phyloP scores from a whole-genome alignment of 23 tunicate genomes.

The Aplidium turbinatum region DNA sequence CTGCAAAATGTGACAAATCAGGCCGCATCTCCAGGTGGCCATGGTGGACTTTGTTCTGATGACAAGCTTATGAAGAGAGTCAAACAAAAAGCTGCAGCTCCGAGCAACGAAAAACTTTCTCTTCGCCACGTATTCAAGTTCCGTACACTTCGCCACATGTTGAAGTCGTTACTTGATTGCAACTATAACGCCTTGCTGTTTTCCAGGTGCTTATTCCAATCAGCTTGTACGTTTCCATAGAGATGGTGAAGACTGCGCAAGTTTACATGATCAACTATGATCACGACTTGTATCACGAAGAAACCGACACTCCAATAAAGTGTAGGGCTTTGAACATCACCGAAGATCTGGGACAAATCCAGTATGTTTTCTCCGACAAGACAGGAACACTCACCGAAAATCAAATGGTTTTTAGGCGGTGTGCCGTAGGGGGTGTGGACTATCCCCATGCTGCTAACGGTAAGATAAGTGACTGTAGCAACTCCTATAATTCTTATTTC shows the following conservation, averaged over 20 bases:
- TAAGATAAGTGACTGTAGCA: too few species aligned
- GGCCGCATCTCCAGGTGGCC: too few species aligned
- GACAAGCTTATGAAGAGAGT: too few species aligned
- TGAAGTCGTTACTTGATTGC: too few species aligned
- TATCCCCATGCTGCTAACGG: slow-evolving; percentile 96
- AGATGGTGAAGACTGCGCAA: slow-evolving; percentile 92
- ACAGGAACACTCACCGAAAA: slow-evolving; percentile 99
- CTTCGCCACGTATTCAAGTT: not conserved
- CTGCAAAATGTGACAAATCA: too few species aligned
- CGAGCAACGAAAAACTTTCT: too few species aligned
- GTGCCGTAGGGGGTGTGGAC: slow-evolving; percentile 89
- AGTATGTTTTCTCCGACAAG: slow-evolving; percentile 96
- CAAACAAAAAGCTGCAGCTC: too few species aligned
- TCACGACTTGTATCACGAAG: slow-evolving; percentile 81
- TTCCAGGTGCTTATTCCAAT: slow-evolving; percentile 91
- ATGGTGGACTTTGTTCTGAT: too few species aligned
- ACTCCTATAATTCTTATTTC: too few species aligned
- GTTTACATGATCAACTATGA: slow-evolving; percentile 96
- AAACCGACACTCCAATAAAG: slow-evolving; percentile 74
- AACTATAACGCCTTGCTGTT: too few species aligned
- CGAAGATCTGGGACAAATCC: slow-evolving; percentile 97
- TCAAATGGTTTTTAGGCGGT: slow-evolving; percentile 87
- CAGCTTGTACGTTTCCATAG: slow-evolving; percentile 97
- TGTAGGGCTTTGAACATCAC: slow-evolving; percentile 96
- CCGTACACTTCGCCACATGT: not conserved